Evolutionary conservation across 2,888 invertebrate species (phyloP).

Genomic region (Drosophila incognita): DNA sequence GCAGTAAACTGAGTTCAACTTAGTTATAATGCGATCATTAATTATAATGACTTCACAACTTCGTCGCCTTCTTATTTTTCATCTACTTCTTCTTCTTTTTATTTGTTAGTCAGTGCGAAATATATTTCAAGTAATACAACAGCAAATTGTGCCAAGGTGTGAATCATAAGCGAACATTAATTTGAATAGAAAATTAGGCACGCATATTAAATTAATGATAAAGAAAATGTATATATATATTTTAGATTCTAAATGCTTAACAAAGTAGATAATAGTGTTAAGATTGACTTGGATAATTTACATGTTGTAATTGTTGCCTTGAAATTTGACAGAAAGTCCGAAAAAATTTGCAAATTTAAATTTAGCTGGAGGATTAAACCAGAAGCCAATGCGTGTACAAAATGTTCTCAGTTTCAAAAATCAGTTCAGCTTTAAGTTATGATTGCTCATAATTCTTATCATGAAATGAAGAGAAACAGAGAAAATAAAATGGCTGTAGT

Average conservation of each 20-base stretch:
- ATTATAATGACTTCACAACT: conserved; percentile 64
- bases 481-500: too few species aligned
- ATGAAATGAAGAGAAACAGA: not conserved
- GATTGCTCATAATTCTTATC: not conserved
- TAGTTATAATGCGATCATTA: conserved; percentile 45
- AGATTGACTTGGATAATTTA: not conserved
- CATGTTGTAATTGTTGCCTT: not conserved
- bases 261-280: not conserved
- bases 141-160: conserved; percentile 28
- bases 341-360: not conserved
- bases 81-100: not conserved
- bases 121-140: conserved; percentile 5
- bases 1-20: conserved; percentile 22
- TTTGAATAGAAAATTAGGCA: not conserved
- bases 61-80: conserved; percentile 18
- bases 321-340: not conserved
- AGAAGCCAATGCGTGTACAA: not conserved
- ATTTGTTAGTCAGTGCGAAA: conserved; percentile 17
- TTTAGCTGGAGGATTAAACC: not conserved
- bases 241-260: not conserved
- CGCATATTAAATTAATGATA: not conserved
- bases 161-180: conserved; percentile 1
- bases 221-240: not conserved
- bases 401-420: not conserved
- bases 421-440: not conserved